phyloP scores from a whole-genome alignment of 2,797 vertebrate genomes.

The Phataginus tricuspis region DNA sequence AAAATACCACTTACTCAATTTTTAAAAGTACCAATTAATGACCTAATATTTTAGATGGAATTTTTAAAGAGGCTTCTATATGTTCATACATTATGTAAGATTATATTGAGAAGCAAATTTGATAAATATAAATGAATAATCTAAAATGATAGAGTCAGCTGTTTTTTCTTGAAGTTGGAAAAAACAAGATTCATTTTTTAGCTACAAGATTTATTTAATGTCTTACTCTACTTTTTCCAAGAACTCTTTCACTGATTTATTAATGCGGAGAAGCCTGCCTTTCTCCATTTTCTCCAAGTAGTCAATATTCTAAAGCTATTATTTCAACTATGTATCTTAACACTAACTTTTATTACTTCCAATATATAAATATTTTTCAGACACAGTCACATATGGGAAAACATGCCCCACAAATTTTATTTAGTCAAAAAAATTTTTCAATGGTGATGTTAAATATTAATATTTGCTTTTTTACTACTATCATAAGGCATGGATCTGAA shows the following conservation, averaged over 20 bases:
- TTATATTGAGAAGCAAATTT: not conserved
- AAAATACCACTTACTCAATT: not conserved
- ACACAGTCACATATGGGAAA: not conserved
- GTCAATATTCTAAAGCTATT: not conserved
- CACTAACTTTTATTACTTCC: not conserved
- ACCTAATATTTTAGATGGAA: not conserved
- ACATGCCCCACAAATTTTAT: not conserved
- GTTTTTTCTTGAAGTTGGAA: not conserved
- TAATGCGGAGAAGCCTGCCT: not conserved
- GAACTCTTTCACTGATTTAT: not conserved
- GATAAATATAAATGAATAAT: not conserved
- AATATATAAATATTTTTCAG: not conserved
- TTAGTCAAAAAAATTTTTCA: not conserved
- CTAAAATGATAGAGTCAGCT: not conserved
- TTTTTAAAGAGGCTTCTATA: not conserved
- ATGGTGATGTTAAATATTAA: not conserved
- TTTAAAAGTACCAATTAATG: not conserved
- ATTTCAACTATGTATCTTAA: not conserved
- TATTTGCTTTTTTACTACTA: not conserved
- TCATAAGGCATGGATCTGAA: not conserved
- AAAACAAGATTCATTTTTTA: not conserved
- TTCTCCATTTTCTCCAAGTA: constrained; percentile 14
- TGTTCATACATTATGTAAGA: not conserved
- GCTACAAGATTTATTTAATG: not conserved
- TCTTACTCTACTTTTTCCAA: not conserved